Evolutionary conservation across 1,140 invertebrate species (phyloP), one percentile per base, ranked within the genome.

Genomic region (Pantala flavescens): DNA sequence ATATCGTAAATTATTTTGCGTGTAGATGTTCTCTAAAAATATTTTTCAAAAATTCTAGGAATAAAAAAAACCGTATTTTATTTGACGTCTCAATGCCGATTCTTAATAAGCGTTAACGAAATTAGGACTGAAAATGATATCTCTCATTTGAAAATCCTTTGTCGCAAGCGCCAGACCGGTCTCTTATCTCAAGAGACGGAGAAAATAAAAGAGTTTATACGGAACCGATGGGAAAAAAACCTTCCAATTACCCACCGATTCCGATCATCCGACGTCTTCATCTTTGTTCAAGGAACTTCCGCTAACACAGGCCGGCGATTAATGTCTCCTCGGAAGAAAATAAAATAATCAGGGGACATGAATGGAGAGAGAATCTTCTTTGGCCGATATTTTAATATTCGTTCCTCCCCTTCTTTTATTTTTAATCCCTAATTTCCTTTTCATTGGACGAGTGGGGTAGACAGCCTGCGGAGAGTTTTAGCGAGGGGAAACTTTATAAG

Each of bases 361-460:
- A 63, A 63, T 63, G 49, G n/a, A 63, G n/a, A 63, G 49, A 63
- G n/a, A 63, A 7, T 19, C 49, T 63, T 14, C 49, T 63, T 21
- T 5, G 49, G 49, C 49, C 16, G 49, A 63, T 21, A 7, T 63
- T 63, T 63, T 63, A 63, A 63, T 63, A 63, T 63, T 63, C 49
- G 49, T 12, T 12, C 49, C n/a, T 63, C 49, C 49, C 3, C 2
- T 21, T 63, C 49, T 63, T 63, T 63, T 63, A 63, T 63, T 63
- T 63, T 63, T 63, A 63, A 63, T 63, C 49, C 49, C 49, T 63
- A 63, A 63, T 63, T 63, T 63, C 49, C 49, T 63, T 63, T 63
- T 63, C 49, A 63, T 63, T 63, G 49, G 49, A 63, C n/a, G 49
- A 63, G 49, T 63, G 49, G 49, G 49, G 49, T 21, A 63, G 49